Percentiles rank a stretch among this genome's conserved stretches.
phyloP scores from a whole-genome alignment of 1,140 invertebrate genomes.

The Arctopsyche grandis region DNA sequence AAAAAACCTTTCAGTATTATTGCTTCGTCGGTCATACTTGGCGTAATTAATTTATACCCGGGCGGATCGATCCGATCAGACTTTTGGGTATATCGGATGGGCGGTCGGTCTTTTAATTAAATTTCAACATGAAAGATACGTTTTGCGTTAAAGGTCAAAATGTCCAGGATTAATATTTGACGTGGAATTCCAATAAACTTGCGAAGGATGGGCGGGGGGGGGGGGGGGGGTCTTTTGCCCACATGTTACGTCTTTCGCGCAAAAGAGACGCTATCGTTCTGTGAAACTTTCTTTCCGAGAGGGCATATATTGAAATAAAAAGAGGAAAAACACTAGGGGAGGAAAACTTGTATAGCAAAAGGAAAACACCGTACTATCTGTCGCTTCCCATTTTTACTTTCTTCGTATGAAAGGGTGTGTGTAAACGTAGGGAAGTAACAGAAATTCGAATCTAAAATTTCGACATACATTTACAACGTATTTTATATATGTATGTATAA shows the following conservation, averaged over 20 bases:
- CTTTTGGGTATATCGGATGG: neutral
- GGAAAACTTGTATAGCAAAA: conserved; percentile 10
- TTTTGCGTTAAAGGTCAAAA: conserved; percentile 23
- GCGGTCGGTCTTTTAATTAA: conserved; percentile 46
- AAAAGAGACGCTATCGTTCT: conserved; percentile 36
- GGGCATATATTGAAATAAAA: conserved; percentile 15
- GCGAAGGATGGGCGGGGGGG: neutral
- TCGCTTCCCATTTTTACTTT: too few species aligned
- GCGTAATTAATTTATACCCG: conserved; percentile 38
- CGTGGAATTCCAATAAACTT: conserved; percentile 47
- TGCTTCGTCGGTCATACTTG: neutral
- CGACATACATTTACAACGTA: neutral
- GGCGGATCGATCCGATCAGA: conserved; percentile 18
- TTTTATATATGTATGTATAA: too few species aligned
- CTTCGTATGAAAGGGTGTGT: too few species aligned
- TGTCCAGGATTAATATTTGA: conserved; percentile 39
- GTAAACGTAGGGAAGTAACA: too few species aligned
- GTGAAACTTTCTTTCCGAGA: conserved; percentile 61
- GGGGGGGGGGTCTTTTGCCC: neutral
- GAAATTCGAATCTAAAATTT: neutral
- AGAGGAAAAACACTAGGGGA: neutral
- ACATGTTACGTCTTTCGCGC: conserved; percentile 11
- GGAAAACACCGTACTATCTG: too few species aligned
- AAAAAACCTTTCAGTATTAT: conserved; percentile 13
- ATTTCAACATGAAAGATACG: conserved; percentile 37